Base-by-base conservation (phyloP, 2,888 invertebrate species). In the Schrankia costaestrigalis region DNA sequence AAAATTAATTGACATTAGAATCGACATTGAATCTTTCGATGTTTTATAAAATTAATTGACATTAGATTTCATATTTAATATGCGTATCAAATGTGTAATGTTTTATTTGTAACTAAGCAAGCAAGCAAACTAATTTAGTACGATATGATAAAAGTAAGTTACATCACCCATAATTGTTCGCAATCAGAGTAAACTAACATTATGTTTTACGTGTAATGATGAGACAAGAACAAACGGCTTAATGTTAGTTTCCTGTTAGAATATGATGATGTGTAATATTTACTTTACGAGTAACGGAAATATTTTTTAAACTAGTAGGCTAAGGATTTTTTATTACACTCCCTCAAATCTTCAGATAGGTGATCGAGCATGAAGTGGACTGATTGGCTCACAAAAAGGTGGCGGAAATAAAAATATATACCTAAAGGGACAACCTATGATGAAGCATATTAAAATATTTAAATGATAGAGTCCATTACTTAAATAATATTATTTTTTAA, bases 181-280 rank as follows among this genome's bases (percentile, higher is more conserved):
- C 72, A 73, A 75, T 74, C 69, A 64, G 63, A 58, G 59, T 65
- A 61, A 60, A 68, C 59, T 76, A 78, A 79, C 70, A 60, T 42
- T n/a, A 52, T 60, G 66, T 59, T 63, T 71, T 71, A 71, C 40
- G 35, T 57, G 50, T 19, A 22, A 6, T 61, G 64, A 63, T 55
- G 63, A 66, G 74, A 71, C 68, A 70, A 56, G 61, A 65, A 56
- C 63, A 64, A 68, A 69, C 60, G 61, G 65, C 61, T 62, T 71
- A 63, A 63, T 70, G 60, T 63, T 56, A 57, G 56, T 70, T 67
- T 64, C 60, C 57, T 61, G 58, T 46, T n/a, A 52, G 55, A 61
- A 52, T 59, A 55, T 55, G 58, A 62, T 48, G 39, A 64, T 63
- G 56, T 44, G 64, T 69, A 57, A 66, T 71, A 71, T 77, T 76